These are phyloP conservation scores for Pecten maximus DNA, from an alignment of 2,888 invertebrate genomes.

Conservation along the genomic window DNA sequence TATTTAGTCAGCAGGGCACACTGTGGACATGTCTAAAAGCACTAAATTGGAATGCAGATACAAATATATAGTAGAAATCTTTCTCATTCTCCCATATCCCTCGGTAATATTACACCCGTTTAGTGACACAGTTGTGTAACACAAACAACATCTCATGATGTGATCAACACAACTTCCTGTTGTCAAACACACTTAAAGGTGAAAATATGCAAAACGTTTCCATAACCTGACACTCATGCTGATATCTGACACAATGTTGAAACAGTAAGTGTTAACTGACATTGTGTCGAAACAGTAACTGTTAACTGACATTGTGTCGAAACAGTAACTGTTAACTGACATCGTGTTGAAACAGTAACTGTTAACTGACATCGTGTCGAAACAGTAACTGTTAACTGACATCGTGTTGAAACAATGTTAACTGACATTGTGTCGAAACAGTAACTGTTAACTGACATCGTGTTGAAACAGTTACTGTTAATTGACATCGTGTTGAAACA, in stretches of 20 bases:
- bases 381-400: too few relatives aligned
- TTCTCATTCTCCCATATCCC: not conserved
- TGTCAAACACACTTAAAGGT: not conserved
- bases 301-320: too few relatives aligned
- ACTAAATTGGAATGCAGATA: slow-evolving; percentile 35
- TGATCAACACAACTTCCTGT: not conserved
- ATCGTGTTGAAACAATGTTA: too few relatives aligned
- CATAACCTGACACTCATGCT: not conserved
- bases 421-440: too few relatives aligned
- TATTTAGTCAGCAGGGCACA: not conserved
- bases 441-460: too few relatives aligned
- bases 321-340: too few relatives aligned
- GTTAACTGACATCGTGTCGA: too few relatives aligned
- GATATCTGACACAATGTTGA: not conserved
- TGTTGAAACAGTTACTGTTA: too few relatives aligned
- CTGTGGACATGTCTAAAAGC: not conserved
- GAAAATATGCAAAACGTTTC: not conserved
- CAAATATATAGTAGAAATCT: slow-evolving; percentile 30
- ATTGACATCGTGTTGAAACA: too few relatives aligned
- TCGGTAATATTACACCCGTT: not conserved
- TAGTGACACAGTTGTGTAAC: not conserved
- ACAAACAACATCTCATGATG: not conserved
- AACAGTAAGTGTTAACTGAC: not conserved
- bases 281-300: not conserved
- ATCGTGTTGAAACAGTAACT: too few relatives aligned